Conservation (phyloP, 2,888 invertebrate species). For the Adineta ricciae region DNA sequence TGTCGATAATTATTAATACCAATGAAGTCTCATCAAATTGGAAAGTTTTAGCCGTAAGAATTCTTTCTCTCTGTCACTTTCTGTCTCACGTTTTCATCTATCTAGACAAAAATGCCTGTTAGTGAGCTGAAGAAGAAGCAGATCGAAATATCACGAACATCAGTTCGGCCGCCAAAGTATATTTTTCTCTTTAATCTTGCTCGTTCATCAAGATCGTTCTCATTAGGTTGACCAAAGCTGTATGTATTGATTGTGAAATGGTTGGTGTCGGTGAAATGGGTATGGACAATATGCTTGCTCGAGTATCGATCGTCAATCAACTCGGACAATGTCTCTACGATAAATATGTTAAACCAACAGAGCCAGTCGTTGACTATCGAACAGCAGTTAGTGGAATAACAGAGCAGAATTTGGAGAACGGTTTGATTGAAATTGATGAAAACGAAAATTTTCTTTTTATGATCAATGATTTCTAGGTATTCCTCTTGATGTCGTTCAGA, state of each 20-base stretch:
- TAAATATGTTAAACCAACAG: conserved; percentile 68
- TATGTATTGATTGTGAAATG: conserved; percentile 91
- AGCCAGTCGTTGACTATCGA: conserved; percentile 67
- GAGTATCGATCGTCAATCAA: conserved; percentile 76
- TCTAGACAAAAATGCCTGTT: not conserved
- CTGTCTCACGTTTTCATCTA: not conserved
- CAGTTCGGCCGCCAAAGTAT: not conserved
- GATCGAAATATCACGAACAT: not conserved
- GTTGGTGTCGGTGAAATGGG: conserved; percentile 73
- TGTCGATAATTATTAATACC: not conserved
- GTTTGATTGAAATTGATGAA: not conserved
- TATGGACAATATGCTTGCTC: conserved; percentile 67
- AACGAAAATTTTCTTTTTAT: too few species aligned
- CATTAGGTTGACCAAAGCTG: conserved; percentile 55
- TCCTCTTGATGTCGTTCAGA: conserved; percentile 59
- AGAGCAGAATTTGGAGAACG: conserved; percentile 52
- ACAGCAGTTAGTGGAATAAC: conserved; percentile 71
- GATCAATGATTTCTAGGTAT: not conserved
- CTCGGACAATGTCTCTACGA: conserved; percentile 69
- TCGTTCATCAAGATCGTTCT: too few species aligned
- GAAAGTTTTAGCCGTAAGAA: not conserved
- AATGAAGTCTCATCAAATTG: not conserved
- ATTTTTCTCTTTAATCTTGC: too few species aligned
- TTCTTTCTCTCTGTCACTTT: not conserved
- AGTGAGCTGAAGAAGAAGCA: not conserved